These are phyloP conservation scores for Hydrochoerus hydrochaeris DNA, from an alignment of 2,113 vertebrate species.

Conservation along the genomic window DNA sequence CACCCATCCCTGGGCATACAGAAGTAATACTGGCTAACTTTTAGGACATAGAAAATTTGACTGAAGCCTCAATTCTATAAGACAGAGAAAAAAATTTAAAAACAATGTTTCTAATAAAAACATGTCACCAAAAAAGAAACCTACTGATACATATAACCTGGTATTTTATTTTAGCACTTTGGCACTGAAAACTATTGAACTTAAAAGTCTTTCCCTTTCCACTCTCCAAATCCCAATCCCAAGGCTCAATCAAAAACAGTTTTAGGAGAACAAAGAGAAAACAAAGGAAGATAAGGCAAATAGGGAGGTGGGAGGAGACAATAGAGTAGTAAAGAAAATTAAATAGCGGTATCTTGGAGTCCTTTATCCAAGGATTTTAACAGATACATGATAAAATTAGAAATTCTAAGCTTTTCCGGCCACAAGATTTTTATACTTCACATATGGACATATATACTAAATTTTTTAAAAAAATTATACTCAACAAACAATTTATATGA, in stretches of 20 bases:
- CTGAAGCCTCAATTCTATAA: slow-evolving; percentile 51
- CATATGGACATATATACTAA: slow-evolving; percentile 29
- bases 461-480: slow-evolving; percentile 54
- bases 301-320: neutral
- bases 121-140: slow-evolving; percentile 63
- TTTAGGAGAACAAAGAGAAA: neutral
- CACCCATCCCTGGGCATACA: neutral
- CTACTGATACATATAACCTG: neutral
- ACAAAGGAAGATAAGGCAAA: neutral
- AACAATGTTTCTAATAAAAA: slow-evolving; percentile 66
- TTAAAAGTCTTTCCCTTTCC: neutral
- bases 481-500: slow-evolving; percentile 73
- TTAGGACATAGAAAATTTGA: slow-evolving; percentile 32
- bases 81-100: slow-evolving; percentile 63
- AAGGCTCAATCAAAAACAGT: neutral
- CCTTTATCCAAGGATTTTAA: slow-evolving; percentile 7
- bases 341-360: neutral
- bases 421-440: slow-evolving; percentile 44
- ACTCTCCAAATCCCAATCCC: neutral
- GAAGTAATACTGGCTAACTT: neutral
- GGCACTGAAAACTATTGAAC: neutral
- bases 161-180: slow-evolving; percentile 32
- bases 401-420: slow-evolving; percentile 61
- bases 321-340: neutral
- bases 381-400: slow-evolving; percentile 1